A percentile compares a stretch with the other conserved stretches of the same genome.
Evolutionary conservation across 2,113 vertebrate genomes (phyloP).

Genomic region (Microcebus tavaratra): DNA sequence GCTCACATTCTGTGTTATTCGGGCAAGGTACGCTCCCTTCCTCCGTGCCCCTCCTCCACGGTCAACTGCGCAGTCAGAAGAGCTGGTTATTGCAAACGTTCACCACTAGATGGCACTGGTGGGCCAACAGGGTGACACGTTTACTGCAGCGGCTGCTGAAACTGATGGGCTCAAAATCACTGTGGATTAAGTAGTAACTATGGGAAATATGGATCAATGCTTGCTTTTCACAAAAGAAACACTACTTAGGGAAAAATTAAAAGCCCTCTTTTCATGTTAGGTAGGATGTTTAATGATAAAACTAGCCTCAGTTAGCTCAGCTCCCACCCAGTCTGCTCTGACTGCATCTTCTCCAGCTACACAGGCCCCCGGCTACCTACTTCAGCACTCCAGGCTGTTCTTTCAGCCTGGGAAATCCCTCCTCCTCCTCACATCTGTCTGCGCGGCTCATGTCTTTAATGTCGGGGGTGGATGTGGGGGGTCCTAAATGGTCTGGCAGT

Average conservation of each 20-base stretch:
- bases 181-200: neutral
- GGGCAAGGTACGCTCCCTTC: neutral
- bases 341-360: neutral
- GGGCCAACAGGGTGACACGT: slow-evolving; percentile 43
- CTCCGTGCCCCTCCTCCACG: neutral
- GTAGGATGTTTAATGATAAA: neutral
- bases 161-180: neutral
- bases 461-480: neutral
- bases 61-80: neutral
- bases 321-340: neutral
- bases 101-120: slow-evolving; percentile 65
- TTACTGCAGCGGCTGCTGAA: neutral
- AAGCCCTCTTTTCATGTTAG: neutral
- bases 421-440: no score
- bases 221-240: neutral
- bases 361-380: neutral
- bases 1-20: neutral
- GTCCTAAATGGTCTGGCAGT: neutral
- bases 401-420: neutral
- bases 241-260: neutral
- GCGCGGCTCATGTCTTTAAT: neutral
- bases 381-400: neutral
- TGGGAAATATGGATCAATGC: neutral
- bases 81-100: neutral
- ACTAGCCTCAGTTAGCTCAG: neutral